Percentiles rank a stretch among this genome's conserved stretches.
Conservation (phyloP, 1,140 invertebrate species). For the Andricus grossulariae region DNA sequence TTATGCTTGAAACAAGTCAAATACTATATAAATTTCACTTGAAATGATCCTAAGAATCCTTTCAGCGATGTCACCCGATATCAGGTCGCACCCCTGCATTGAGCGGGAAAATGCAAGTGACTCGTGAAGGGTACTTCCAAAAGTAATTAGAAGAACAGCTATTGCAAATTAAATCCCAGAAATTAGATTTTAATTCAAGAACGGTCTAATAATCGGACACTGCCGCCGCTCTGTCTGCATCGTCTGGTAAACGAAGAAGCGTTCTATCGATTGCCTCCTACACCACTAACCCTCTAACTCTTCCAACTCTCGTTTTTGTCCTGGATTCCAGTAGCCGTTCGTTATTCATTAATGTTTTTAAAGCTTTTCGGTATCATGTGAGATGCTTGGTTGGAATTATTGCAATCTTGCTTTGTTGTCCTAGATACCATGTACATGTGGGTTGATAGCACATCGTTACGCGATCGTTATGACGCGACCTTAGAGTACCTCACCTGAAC, state of each 20-base stretch:
- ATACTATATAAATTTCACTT: no score
- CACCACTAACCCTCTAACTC: background rate
- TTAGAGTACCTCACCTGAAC: background rate
- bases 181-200: background rate
- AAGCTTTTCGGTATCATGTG: background rate
- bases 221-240: slow-evolving; percentile 21
- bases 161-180: background rate
- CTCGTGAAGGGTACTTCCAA: background rate
- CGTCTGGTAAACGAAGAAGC: slow-evolving; percentile 12
- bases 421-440: background rate
- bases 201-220: background rate
- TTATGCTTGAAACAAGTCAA: no score
- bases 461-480: slow-evolving; percentile 1
- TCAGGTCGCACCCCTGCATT: background rate
- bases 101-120: slow-evolving; percentile 11
- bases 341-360: background rate
- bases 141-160: background rate
- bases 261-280: slow-evolving; percentile 17
- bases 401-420: background rate
- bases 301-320: slow-evolving; percentile 20
- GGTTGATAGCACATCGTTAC: background rate
- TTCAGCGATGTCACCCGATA: no score
- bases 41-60: background rate
- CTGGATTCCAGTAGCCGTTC: background rate
- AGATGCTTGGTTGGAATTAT: no score